Evolutionary conservation across 2,888 invertebrate species (phyloP).

Genomic region (Dicyrtomina minuta): DNA sequence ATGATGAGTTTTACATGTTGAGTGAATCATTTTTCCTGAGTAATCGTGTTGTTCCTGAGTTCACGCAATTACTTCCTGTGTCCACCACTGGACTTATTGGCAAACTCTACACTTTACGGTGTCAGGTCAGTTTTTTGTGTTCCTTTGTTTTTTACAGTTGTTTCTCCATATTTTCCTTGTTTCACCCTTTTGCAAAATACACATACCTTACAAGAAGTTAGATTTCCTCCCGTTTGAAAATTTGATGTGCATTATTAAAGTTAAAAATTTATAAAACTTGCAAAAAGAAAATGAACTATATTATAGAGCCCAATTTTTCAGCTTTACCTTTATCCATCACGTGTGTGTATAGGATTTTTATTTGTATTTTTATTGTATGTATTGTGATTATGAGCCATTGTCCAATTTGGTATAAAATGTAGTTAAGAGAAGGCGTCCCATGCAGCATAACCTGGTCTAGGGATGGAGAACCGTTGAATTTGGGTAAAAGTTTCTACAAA

Average conservation of each 20-base stretch:
- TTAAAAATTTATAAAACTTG: not conserved
- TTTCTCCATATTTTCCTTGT: not conserved
- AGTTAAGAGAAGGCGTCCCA: constrained; percentile 30
- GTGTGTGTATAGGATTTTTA: not conserved
- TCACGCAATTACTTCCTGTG: constrained; percentile 35
- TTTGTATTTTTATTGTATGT: not conserved
- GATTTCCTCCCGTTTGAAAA: not conserved
- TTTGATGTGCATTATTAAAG: not conserved
- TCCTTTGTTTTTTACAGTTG: constrained; percentile 3
- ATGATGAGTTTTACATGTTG: constrained; percentile 30
- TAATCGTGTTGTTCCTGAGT: constrained; percentile 33
- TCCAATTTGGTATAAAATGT: too few species aligned
- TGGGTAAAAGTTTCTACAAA: not conserved
- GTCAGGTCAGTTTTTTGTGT: constrained; percentile 28
- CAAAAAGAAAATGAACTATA: not conserved
- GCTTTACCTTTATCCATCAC: too few species aligned
- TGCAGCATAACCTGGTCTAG: constrained; percentile 29
- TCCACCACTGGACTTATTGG: constrained; percentile 30
- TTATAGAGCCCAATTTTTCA: not conserved
- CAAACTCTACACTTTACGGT: constrained; percentile 24
- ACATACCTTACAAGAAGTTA: not conserved
- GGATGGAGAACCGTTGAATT: constrained; percentile 23
- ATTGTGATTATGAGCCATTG: not conserved
- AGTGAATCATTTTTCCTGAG: constrained; percentile 36
- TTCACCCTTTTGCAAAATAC: not conserved